Evolutionary conservation across 2,113 vertebrate genomes (phyloP).

Genomic region (Regulus satrapa): DNA sequence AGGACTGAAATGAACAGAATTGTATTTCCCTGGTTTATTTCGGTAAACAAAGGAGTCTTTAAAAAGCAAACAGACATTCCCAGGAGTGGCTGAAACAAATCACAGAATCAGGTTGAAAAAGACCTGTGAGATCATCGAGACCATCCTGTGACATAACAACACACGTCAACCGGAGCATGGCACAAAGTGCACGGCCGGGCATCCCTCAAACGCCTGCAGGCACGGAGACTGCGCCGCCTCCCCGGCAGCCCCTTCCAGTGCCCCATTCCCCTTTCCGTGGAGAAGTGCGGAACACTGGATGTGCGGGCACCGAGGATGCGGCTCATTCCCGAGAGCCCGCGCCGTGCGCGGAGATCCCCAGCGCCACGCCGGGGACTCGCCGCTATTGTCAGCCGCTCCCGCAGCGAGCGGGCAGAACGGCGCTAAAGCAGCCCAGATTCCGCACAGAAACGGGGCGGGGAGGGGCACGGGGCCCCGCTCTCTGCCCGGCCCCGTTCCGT

Average conservation of each 20-base stretch:
- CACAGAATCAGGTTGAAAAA: background rate
- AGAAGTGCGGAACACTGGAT: rapidly evolving
- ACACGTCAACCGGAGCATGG: rapidly evolving
- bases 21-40: background rate
- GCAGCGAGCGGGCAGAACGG: too few species aligned
- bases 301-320: background rate
- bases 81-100: background rate
- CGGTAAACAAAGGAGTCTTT: background rate
- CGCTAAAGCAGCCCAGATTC: too few species aligned
- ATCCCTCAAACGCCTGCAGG: background rate
- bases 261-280: rapidly evolving
- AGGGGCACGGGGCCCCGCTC: background rate
- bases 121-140: background rate
- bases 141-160: background rate
- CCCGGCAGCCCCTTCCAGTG: background rate
- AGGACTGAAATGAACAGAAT: background rate
- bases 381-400: rapidly evolving
- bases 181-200: background rate
- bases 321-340: rapidly evolving
- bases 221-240: background rate
- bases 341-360: rapidly evolving
- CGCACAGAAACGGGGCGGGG: background rate
- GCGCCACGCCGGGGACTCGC: rapidly evolving
- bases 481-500: background rate
- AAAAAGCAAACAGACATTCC: background rate